These are phyloP conservation scores for Calidris pygmaea DNA, from an alignment of 2,113 vertebrate genomes.

Conservation along the genomic window DNA sequence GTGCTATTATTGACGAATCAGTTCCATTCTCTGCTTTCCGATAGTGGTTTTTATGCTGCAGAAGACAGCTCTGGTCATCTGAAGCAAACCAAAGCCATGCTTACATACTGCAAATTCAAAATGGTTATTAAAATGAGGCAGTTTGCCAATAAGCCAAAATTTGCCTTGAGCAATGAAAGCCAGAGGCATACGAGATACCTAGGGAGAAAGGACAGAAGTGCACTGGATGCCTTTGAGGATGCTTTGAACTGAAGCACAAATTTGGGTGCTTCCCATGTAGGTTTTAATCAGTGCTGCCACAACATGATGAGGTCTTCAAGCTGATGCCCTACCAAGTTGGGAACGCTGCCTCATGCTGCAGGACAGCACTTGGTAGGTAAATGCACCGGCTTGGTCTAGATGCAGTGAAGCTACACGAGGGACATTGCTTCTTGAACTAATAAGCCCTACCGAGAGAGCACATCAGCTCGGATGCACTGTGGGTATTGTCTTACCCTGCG, in stretches of 20 bases:
- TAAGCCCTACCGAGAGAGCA: background rate
- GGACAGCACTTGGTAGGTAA: background rate
- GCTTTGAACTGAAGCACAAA: background rate
- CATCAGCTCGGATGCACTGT: background rate
- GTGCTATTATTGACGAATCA: background rate
- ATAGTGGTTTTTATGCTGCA: background rate
- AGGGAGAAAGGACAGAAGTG: background rate
- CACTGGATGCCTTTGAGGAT: background rate
- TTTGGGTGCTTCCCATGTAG: background rate
- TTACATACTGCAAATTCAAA: background rate
- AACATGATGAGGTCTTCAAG: accelerated
- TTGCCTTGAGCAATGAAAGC: background rate
- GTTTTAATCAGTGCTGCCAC: background rate
- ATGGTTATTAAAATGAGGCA: background rate
- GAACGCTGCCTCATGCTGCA: background rate
- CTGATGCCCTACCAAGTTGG: background rate
- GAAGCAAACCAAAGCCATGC: background rate
- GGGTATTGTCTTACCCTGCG: accelerated
- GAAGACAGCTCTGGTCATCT: background rate
- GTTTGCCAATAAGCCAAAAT: background rate
- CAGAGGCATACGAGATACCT: background rate
- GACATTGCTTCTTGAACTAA: background rate
- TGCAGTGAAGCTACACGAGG: background rate
- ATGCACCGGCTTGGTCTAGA: background rate
- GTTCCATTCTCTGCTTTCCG: background rate